Evolutionary conservation across 2,797 vertebrate genomes (phyloP).

Genomic region (Discoglossus pictus): DNA sequence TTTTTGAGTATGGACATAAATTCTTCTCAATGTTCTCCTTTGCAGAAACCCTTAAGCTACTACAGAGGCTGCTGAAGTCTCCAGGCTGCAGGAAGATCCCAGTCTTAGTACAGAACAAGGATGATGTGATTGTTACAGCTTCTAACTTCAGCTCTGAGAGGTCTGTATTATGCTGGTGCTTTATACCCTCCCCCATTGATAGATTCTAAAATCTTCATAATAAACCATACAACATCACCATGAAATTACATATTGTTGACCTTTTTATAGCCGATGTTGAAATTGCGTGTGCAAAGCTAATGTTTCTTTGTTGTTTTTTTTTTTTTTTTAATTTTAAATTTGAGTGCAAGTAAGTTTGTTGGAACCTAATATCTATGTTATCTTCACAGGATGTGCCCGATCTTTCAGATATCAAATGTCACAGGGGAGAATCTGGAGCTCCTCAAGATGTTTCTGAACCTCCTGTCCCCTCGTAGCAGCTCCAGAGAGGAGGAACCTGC

Average conservation of each 20-base stretch:
- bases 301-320: not conserved
- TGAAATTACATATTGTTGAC: too few relatives aligned
- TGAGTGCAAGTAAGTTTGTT: too few relatives aligned
- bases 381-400: slow-evolving; percentile 88
- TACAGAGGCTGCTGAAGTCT: slow-evolving; percentile 94
- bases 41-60: slow-evolving; percentile 87
- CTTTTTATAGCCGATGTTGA: not conserved
- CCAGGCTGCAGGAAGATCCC: slow-evolving; percentile 97
- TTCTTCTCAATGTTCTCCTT: not conserved
- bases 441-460: slow-evolving; percentile 97
- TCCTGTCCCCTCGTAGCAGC: slow-evolving; percentile 91
- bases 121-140: slow-evolving; percentile 95
- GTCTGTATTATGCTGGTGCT: too few relatives aligned
- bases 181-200: too few relatives aligned
- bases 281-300: not conserved
- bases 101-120: slow-evolving; percentile 93
- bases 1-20: too few relatives aligned
- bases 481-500: slow-evolving; percentile 94
- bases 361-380: too few relatives aligned
- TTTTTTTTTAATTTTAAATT: too few relatives aligned
- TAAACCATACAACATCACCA: too few relatives aligned
- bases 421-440: slow-evolving; percentile 94
- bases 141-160: slow-evolving; percentile 98
- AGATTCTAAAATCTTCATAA: too few relatives aligned
- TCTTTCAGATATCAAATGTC: slow-evolving; percentile 98